These are phyloP conservation scores for Tapera naevia DNA, from an alignment of 2,797 vertebrate species.

Conservation along the genomic window DNA sequence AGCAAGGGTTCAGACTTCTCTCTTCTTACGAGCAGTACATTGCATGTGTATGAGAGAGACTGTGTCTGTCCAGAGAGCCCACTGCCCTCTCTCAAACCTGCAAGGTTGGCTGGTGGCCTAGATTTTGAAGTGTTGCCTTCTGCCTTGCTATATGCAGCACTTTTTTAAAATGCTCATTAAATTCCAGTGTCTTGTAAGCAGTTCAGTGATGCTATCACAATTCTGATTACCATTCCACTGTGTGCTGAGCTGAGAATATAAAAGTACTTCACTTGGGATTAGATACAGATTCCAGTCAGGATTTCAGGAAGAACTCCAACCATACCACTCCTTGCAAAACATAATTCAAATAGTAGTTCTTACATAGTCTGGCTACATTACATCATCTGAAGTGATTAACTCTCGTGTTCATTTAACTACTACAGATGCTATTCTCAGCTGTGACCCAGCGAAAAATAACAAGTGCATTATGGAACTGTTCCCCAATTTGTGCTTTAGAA, in stretches of 20 bases:
- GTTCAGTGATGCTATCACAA: background rate
- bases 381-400: slow-evolving; percentile 5
- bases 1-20: background rate
- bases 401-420: background rate
- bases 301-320: background rate
- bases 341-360: background rate
- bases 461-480: background rate
- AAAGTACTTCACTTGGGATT: background rate
- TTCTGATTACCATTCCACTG: background rate
- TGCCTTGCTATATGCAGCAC: background rate
- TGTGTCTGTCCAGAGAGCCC: background rate
- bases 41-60: background rate
- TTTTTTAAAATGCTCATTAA: background rate
- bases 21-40: accelerated
- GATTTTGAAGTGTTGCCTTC: background rate
- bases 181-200: background rate
- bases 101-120: background rate
- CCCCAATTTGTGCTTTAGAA: background rate
- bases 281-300: background rate
- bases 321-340: background rate
- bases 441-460: background rate
- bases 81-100: background rate
- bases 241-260: background rate
- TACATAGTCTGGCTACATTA: background rate
- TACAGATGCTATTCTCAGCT: background rate